These are phyloP conservation scores for Ibidorhyncha struthersii DNA, from an alignment of 2,113 vertebrate genomes.

Conservation along the genomic window DNA sequence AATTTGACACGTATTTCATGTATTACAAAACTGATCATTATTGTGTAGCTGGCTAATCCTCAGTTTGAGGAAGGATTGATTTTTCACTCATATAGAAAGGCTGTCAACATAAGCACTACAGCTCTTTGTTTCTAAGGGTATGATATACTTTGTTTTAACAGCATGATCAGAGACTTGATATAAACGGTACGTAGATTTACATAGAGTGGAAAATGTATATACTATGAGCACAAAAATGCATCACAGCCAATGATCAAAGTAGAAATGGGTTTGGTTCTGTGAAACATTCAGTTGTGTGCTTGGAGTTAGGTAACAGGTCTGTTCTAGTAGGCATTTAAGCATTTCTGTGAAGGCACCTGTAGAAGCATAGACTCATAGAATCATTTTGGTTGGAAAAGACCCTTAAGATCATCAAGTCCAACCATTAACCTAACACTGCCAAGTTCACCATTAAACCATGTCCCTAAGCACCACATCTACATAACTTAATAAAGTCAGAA, in stretches of 20 bases:
- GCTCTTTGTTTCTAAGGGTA: background rate
- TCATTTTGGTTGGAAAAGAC: background rate
- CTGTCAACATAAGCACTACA: background rate
- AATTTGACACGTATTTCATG: background rate
- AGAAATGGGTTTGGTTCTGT: background rate
- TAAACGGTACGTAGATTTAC: background rate
- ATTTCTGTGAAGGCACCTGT: background rate
- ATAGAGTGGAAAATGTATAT: background rate
- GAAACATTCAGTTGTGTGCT: background rate
- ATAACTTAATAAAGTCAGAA: background rate
- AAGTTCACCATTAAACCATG: background rate
- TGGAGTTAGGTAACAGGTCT: background rate
- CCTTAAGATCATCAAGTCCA: background rate
- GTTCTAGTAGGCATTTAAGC: background rate
- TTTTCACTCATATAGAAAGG: background rate
- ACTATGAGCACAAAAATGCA: background rate
- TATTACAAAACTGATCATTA: background rate
- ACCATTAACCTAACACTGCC: accelerated
- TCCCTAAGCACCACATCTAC: background rate
- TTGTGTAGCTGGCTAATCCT: background rate
- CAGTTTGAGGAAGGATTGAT: constrained; percentile 19
- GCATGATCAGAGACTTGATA: background rate
- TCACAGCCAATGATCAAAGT: background rate
- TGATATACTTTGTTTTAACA: background rate
- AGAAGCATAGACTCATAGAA: background rate